phyloP scores from a whole-genome alignment of 2,888 invertebrate genomes.

The Lasioglossum vierecki region DNA sequence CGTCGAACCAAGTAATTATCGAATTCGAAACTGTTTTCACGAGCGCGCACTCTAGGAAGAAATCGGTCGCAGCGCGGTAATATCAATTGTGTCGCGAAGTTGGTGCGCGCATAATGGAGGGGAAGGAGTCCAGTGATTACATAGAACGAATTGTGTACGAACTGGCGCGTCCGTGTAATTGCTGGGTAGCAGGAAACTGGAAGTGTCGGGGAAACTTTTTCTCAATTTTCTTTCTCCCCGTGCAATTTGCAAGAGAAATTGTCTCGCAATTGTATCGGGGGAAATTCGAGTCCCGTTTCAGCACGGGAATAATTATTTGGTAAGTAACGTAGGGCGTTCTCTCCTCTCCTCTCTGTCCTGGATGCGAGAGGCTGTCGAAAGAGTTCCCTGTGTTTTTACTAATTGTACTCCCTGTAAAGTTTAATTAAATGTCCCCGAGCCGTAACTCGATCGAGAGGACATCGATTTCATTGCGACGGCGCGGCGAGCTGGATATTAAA shows the following conservation, averaged over 20 bases:
- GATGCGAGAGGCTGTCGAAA: background rate
- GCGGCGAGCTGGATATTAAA: background rate
- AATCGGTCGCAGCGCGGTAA: background rate
- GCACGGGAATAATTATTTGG: slow-evolving; percentile 13
- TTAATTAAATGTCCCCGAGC: slow-evolving; percentile 43
- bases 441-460: slow-evolving; percentile 3
- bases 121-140: background rate
- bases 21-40: background rate
- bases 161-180: slow-evolving; percentile 11
- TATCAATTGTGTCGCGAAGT: slow-evolving; percentile 4
- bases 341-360: background rate
- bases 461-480: slow-evolving; percentile 22
- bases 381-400: background rate
- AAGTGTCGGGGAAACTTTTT: slow-evolving; percentile 14
- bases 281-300: background rate
- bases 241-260: slow-evolving; percentile 16
- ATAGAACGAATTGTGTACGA: slow-evolving; percentile 4
- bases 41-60: background rate
- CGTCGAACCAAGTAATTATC: background rate
- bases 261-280: slow-evolving; percentile 17
- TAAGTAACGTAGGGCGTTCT: background rate
- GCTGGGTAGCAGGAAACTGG: background rate
- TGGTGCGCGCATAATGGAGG: background rate
- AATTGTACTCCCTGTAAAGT: slow-evolving; percentile 11
- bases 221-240: slow-evolving; percentile 11